A percentile compares a stretch with the other conserved stretches of the same genome.
Conservation (phyloP, 2,888 invertebrate species). For the Uloborus plumipes region DNA sequence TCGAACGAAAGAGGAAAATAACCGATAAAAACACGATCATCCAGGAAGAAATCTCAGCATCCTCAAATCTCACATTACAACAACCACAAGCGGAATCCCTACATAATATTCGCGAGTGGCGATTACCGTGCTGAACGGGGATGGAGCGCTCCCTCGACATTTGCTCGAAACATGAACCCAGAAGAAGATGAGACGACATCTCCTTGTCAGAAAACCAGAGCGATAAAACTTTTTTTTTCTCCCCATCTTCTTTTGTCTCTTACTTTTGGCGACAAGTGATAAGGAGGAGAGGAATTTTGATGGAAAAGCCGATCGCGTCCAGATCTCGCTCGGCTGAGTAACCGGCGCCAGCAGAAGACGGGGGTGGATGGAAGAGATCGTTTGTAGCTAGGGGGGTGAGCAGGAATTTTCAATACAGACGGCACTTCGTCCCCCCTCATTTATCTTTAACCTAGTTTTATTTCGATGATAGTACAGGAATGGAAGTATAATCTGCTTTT, state of each 20-base stretch:
- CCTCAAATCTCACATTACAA: no score
- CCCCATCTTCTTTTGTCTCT: neutral
- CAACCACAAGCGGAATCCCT: no score
- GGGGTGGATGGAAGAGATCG: conserved; percentile 15
- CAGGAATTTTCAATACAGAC: conserved; percentile 7
- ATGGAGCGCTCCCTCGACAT: no score
- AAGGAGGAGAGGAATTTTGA: conserved; percentile 42
- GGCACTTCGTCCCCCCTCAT: neutral
- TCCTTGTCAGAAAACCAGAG: conserved; percentile 17
- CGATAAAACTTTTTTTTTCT: conserved; percentile 32
- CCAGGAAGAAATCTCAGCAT: no score
- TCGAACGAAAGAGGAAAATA: no score
- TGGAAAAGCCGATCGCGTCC: conserved; percentile 57
- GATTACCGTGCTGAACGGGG: no score
- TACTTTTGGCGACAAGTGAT: conserved; percentile 33
- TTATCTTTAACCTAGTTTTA: conserved; percentile 33
- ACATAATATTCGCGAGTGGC: no score
- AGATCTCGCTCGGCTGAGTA: conserved; percentile 50
- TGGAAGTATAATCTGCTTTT: conserved; percentile 36
- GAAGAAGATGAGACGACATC: no score
- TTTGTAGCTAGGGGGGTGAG: conserved; percentile 12
- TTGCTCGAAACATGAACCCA: no score
- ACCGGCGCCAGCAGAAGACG: conserved; percentile 38
- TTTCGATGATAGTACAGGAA: conserved; percentile 8
- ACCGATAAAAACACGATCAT: no score